Conservation (phyloP, 2,888 invertebrate genomes). For the Apamea epomidion region DNA sequence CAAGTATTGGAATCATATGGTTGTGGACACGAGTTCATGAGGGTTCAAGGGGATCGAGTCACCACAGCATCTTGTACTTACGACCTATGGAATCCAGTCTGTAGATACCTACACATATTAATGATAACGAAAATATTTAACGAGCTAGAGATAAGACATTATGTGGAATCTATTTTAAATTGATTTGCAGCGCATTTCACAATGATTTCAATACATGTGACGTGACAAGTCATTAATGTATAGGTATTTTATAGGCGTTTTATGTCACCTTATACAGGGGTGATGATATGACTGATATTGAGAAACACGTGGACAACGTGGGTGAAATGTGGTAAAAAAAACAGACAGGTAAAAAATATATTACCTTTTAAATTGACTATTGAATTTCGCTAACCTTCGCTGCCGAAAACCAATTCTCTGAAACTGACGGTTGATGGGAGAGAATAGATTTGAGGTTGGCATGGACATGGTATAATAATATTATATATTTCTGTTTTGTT, state of each 20-base stretch:
- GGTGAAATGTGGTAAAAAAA: conserved; percentile 3
- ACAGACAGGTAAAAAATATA: background rate
- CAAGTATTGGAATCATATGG: conserved; percentile 48
- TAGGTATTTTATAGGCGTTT: conserved; percentile 29
- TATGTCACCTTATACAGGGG: conserved; percentile 8
- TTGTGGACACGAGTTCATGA: conserved; percentile 43
- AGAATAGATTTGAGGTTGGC: background rate
- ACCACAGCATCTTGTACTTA: conserved; percentile 19
- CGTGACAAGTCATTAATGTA: conserved; percentile 26
- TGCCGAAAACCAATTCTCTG: background rate
- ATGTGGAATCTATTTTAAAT: conserved; percentile 35
- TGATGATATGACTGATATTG: background rate
- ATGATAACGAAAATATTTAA: conserved; percentile 52
- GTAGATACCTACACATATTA: conserved; percentile 14
- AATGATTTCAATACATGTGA: conserved; percentile 48
- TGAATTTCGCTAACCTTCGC: background rate
- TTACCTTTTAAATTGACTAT: background rate
- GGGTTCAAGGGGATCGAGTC: conserved; percentile 49
- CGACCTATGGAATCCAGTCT: conserved; percentile 32
- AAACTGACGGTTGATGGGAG: background rate
- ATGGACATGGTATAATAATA: background rate
- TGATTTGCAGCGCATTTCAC: conserved; percentile 35
- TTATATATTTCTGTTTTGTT: too few relatives aligned
- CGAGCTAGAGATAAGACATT: conserved; percentile 17
- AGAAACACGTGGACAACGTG: background rate